Percentiles rank a stretch among this genome's conserved stretches.
Evolutionary conservation across 2,888 invertebrate species (phyloP).

Genomic region (Blastobasis adustella): DNA sequence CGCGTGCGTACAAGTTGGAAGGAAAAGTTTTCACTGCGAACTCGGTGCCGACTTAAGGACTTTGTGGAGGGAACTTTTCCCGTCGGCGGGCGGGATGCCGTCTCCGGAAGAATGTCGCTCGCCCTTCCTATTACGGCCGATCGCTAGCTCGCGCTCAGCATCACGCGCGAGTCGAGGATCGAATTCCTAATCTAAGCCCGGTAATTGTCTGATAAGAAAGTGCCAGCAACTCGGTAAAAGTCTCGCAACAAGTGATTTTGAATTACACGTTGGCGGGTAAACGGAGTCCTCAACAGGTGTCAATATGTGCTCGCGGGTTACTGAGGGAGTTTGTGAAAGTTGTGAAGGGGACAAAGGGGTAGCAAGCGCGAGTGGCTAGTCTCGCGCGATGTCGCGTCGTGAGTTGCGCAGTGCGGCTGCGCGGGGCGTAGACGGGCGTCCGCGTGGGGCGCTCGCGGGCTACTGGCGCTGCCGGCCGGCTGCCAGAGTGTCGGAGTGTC

Average conservation of each 20-base stretch:
- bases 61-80: constrained; percentile 45
- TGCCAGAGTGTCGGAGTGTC: constrained; percentile 2
- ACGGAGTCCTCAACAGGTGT: constrained; percentile 15
- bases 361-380: constrained; percentile 22
- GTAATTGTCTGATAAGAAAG: constrained; percentile 10
- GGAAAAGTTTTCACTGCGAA: constrained; percentile 61
- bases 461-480: constrained; percentile 34
- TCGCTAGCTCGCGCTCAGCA: neutral
- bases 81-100: constrained; percentile 26
- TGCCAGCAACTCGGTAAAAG: constrained; percentile 1
- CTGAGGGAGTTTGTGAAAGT: constrained; percentile 16
- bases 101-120: constrained; percentile 18
- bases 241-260: neutral
- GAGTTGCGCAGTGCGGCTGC: constrained; percentile 12
- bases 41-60: constrained; percentile 52
- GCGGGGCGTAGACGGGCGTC: constrained; percentile 46
- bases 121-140: constrained; percentile 16
- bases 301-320: neutral
- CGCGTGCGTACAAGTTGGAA: constrained; percentile 54
- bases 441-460: constrained; percentile 64
- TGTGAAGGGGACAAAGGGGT: constrained; percentile 22
- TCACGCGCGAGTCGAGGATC: neutral
- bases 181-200: constrained; percentile 2
- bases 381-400: constrained; percentile 23
- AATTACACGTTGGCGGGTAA: neutral